Evolutionary conservation across 2,797 vertebrate genomes (phyloP), one percentile per base, ranked within the genome.

Genomic region (Liparis tanakae): DNA sequence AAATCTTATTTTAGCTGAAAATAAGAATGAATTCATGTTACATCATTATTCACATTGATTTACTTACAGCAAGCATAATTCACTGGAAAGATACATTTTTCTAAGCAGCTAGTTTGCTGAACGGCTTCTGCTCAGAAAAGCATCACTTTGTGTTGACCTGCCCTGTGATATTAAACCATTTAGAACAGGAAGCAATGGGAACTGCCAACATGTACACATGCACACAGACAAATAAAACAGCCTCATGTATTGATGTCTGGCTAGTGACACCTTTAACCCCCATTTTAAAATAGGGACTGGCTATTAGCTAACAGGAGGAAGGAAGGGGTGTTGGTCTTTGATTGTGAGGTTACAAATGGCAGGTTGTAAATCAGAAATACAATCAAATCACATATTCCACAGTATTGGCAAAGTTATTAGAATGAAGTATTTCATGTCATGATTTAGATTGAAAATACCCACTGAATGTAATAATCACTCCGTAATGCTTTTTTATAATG

Each of bases 81-180:
- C 36, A 10, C 43, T 7, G 34, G 25, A 37, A 51, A 46, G 14
- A 46, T 65, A 0, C 0, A 13, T 63, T 46, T 60, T 12, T 56
- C 30, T 43, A 10, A 62, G 61, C 50, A 12, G 50, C 48, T 72
- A 55, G n/a, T 67, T 70, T 63, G 43, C 46, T 64, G 2, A 30
- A 39, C n/a, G 60, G 62, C 7, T 54, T 66, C 43, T 60, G n/a
- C 30, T 44, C 13, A 51, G 51, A 59, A 74, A 77, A 62, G 36
- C 63, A 18, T 55, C 68, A 36, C 48, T 78, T 57, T 70, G 53
- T 70, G 30, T 72, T 72, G 76, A 77, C 62, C 74, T 44, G 53
- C 37, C n/a, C 70, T 72, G 41, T 36, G 67, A 84, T 78, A 77
- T 65, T 57, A 88, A 84, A 80, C 73, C 83, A 81, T 81, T 88